Evolutionary conservation across 2,888 invertebrate genomes (phyloP), one percentile per base, ranked within the genome.

Genomic region (Aphodius sticticus): DNA sequence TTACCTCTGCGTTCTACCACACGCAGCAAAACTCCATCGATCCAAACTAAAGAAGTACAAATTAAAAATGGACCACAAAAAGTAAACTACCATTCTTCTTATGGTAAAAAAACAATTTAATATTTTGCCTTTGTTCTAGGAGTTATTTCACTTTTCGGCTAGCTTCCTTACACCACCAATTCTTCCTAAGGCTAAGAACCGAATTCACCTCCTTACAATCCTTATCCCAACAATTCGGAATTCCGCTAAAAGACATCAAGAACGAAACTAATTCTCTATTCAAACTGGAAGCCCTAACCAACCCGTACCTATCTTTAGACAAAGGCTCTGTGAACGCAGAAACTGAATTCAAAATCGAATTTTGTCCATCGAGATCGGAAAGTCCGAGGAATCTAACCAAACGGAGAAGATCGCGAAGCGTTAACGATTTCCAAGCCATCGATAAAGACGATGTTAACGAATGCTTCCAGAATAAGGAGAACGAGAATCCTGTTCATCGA

Each of bases 111-210:
- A n/a, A n/a, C 3, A 15, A 69, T 69, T n/a, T 12, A 69, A 69
- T 1, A 26, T 12, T 69, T 69, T 6, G 69, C 15, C 4, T 75
- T 37, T 69, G 35, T 89, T 91, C 69, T 86, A 92, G 93, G 88
- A 95, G 94, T 86, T 95, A 93, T 86, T 95, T 94, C 86, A 92
- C 94, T 80, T 95, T 95, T 88, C 94, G 94, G 88, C 88, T 95
- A 81, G 95, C 95, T 9, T 95, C 95, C n/a, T 88, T 95, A 74
- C 95, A 95, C 87, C 95, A 95, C 86, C 93, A 95, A 86, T 92
- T 95, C 87, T 95, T 94, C 89, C 90, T 95, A 84, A 93, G 94
- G 85, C 88, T 95, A 76, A 92, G 94, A 86, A 93, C 94, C 70
- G 95, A 95, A 86, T 92, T 93, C 82, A 93, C 93, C 81, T 94